These are phyloP conservation scores for Ganaspis sp. DNA, from an alignment of 1,140 invertebrate genomes.

Conservation along the genomic window DNA sequence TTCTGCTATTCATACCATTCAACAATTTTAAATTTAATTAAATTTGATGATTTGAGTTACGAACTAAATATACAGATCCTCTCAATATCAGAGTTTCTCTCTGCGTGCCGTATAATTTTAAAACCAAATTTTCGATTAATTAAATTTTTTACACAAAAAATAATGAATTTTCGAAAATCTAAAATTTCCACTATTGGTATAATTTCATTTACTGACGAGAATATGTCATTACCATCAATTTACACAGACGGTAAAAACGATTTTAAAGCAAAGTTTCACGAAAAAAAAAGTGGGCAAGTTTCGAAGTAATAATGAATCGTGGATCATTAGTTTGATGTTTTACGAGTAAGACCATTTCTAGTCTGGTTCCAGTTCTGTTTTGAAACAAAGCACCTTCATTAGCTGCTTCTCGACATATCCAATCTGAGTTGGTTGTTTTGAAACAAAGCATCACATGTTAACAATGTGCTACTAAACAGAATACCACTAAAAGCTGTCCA, in stretches of 20 bases:
- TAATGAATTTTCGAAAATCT: too few relatives aligned
- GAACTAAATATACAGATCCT: too few relatives aligned
- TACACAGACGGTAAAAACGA: too few relatives aligned
- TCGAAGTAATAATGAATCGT: background rate
- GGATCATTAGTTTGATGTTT: background rate
- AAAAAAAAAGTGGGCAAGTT: background rate
- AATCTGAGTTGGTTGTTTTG: slow-evolving; percentile 11
- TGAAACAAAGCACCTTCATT: slow-evolving; percentile 17
- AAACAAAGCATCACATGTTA: slow-evolving; percentile 21
- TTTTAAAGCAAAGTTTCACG: background rate
- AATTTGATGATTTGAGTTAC: too few relatives aligned
- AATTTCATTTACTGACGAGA: background rate
- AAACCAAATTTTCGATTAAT: too few relatives aligned
- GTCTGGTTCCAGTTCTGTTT: slow-evolving; percentile 2
- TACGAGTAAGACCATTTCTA: slow-evolving; percentile 8
- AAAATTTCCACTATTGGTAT: too few relatives aligned
- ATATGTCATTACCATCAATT: background rate
- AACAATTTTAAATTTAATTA: too few relatives aligned
- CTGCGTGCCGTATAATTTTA: too few relatives aligned
- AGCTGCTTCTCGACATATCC: slow-evolving; percentile 9
- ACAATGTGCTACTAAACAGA: background rate
- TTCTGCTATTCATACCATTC: too few relatives aligned
- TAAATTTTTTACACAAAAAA: too few relatives aligned
- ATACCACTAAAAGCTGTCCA: slow-evolving; percentile 11
- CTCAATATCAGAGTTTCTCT: too few relatives aligned